Evolutionary conservation across 2,113 vertebrate species (phyloP).

Genomic region (Grus americana): DNA sequence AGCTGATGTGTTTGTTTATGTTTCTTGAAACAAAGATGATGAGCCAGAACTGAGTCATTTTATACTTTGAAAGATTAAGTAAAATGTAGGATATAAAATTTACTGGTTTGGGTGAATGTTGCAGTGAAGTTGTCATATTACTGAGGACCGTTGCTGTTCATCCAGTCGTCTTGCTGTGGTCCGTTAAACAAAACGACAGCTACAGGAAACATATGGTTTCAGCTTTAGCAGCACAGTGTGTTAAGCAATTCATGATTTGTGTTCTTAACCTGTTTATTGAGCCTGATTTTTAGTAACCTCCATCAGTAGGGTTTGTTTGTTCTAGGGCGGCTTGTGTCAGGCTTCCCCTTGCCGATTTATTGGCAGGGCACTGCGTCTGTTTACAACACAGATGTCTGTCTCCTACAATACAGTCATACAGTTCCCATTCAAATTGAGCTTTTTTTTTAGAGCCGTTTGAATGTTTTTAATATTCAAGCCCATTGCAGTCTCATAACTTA

Average conservation of each 20-base stretch:
- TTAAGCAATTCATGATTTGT: background rate
- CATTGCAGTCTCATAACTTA: constrained; percentile 46
- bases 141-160: background rate
- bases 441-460: background rate
- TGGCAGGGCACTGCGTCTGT: background rate
- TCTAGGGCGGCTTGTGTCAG: background rate
- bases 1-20: background rate
- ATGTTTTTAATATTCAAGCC: constrained; percentile 52
- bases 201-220: constrained; percentile 11
- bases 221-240: background rate
- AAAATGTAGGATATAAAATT: background rate
- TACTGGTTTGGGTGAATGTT: background rate
- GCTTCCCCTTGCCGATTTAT: background rate
- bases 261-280: constrained; percentile 26
- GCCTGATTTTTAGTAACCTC: background rate
- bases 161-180: background rate
- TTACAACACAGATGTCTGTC: constrained; percentile 33
- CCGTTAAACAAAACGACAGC: background rate
- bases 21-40: background rate
- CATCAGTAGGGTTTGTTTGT: background rate
- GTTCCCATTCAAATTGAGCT: background rate
- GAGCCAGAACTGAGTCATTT: background rate
- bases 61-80: background rate
- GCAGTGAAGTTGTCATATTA: background rate
- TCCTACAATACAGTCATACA: background rate